A percentile compares a stretch with the other conserved stretches of the same genome.
Evolutionary conservation across 2,113 vertebrate species (phyloP).

Genomic region (Capreolus pygargus): DNA sequence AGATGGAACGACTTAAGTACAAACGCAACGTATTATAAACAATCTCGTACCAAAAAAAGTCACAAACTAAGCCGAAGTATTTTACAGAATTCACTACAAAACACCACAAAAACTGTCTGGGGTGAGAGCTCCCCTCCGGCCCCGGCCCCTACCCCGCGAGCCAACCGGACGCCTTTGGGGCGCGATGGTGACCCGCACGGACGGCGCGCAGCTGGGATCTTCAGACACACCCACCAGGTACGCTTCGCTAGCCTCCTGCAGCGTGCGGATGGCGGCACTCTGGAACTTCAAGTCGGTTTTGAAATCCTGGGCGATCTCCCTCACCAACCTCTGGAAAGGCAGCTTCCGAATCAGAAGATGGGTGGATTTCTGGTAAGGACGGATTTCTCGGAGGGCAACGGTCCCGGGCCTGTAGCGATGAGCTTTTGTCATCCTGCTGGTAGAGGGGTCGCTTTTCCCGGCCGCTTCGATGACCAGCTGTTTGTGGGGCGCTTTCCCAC

Average conservation of each 20-base stretch:
- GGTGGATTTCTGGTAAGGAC: constrained; percentile 88
- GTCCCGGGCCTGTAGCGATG: constrained; percentile 83
- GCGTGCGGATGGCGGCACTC: constrained; percentile 85
- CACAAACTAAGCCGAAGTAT: constrained; percentile 90
- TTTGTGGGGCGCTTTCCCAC: constrained; percentile 75
- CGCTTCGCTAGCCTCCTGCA: constrained; percentile 86
- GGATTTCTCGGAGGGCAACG: constrained; percentile 86
- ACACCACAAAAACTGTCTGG: constrained; percentile 83
- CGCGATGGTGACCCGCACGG: constrained; percentile 89
- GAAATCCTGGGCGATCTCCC: constrained; percentile 89
- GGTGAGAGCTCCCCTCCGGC: constrained; percentile 70
- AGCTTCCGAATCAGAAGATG: constrained; percentile 88
- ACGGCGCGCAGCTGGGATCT: constrained; percentile 87
- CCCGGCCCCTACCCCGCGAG: constrained; percentile 88
- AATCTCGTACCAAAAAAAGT: constrained; percentile 87
- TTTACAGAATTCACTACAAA: constrained; percentile 89
- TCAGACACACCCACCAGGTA: constrained; percentile 88
- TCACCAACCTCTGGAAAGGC: constrained; percentile 87
- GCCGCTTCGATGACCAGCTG: constrained; percentile 78
- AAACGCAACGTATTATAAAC: constrained; percentile 89
- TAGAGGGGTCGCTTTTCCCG: constrained; percentile 74
- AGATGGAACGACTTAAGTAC: constrained; percentile 90
- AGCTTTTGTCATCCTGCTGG: constrained; percentile 74
- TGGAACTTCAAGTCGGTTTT: constrained; percentile 79
- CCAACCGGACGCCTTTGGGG: constrained; percentile 89